A percentile compares a stretch with the other conserved stretches of the same genome.
Conservation (phyloP, 2,113 vertebrate species). For the Natator depressus region DNA sequence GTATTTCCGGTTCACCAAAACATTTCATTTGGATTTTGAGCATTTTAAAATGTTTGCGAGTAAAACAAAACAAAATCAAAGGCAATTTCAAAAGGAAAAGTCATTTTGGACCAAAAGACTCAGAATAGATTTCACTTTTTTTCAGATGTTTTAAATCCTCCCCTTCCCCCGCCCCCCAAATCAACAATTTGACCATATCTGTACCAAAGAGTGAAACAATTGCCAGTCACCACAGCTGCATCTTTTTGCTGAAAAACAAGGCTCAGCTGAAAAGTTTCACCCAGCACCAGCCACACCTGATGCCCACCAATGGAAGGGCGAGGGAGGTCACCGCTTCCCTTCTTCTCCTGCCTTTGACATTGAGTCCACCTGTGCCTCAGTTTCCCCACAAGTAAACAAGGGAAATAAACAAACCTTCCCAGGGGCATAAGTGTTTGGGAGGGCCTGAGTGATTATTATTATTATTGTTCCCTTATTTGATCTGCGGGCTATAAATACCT, state of each 20-base stretch:
- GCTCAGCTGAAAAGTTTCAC: not conserved
- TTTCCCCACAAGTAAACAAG: slow-evolving; percentile 26
- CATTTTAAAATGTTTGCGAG: not conserved
- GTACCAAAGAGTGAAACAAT: not conserved
- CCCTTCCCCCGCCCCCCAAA: not conserved
- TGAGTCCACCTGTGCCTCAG: slow-evolving; percentile 27
- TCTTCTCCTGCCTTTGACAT: not conserved
- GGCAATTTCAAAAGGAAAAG: not conserved
- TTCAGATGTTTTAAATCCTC: not conserved
- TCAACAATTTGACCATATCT: not conserved
- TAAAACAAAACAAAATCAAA: not conserved
- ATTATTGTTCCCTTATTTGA: slow-evolving; percentile 55
- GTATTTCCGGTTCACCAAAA: not conserved
- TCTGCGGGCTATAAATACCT: slow-evolving; percentile 68
- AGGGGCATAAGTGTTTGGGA: slow-evolving; percentile 35
- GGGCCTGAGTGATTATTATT: slow-evolving; percentile 61
- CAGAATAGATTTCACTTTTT: not conserved
- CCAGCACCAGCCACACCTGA: not conserved
- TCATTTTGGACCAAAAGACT: not conserved
- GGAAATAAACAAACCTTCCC: not conserved
- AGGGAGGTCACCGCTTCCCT: not conserved
- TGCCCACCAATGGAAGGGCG: not conserved
- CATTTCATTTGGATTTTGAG: not conserved
- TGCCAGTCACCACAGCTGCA: not conserved
- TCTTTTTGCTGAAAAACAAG: not conserved